Evolutionary conservation across 2,797 vertebrate genomes (phyloP), one percentile per base, ranked within the genome.

Genomic region (Diceros bicornis): DNA sequence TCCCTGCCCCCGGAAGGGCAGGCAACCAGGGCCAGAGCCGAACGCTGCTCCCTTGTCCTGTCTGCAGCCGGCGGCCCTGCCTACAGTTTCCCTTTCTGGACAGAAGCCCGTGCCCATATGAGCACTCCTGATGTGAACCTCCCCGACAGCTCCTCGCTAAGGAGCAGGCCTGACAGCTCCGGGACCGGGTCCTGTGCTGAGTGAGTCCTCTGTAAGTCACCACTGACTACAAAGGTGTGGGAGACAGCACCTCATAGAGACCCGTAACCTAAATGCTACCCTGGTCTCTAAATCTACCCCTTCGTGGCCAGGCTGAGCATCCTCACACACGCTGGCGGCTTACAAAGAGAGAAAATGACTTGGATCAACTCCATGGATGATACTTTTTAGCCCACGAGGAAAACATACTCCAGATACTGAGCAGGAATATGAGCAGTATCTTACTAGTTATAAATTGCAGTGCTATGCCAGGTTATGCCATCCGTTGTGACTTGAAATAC

Each of bases 341-440:
- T 85, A 77, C 18, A 83, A 57, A 88, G 34, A 27, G 29, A 85
- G n/a, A 87, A 89, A 89, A 85, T 77, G 55, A 85, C 78, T 79
- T 84, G 44, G 64, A 68, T 41, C 64, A 75, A 66, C 23, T n/a
- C 52, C 55, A 34, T 12, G 29, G 27, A 66, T 21, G 10, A 41
- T 77, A 11, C 29, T 64, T 69, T 74, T 89, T 34, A 77, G 62
- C 12, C 34, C 7, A 59, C 2, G 14, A 93, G 71, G 37, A 95
- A 94, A 93, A 94, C 12, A 23, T 9, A 75, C 6, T 71, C 18
- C 64, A 71, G 47, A 96, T 34, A 86, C 2, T 2, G 17, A 55
- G 6, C 10, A 62, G 66, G 16, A 66, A 17, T 32, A 7, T 44
- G 17, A 61, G 11, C 84, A 74, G 32, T 29, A 61, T 41, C 52